Conservation (phyloP, 64 coral and sea anemone species). For the Montipora capricornis region DNA sequence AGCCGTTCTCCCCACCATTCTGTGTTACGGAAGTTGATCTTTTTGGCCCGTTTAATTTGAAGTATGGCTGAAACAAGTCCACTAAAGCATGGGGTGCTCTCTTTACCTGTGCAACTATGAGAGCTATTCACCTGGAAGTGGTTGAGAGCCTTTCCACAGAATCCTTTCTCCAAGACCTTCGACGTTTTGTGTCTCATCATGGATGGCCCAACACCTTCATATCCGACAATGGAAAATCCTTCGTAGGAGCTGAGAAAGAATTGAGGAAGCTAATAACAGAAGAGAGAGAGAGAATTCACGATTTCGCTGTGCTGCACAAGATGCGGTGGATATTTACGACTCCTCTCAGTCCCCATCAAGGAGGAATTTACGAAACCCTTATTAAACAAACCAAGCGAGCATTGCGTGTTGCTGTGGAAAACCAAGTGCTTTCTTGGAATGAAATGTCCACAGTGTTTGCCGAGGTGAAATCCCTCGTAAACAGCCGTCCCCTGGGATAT, state of each 20-base stretch:
- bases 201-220: background rate
- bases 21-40: background rate
- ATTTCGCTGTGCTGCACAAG: background rate
- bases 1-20: too few relatives aligned
- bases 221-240: background rate
- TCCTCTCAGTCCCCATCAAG: background rate
- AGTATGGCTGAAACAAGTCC: background rate
- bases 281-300: background rate
- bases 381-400: background rate
- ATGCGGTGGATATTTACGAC: background rate
- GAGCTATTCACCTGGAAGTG: background rate
- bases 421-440: background rate
- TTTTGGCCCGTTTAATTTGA: background rate
- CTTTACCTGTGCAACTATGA: background rate
- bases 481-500: background rate
- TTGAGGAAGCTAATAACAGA: background rate
- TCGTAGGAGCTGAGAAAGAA: background rate
- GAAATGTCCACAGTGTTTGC: background rate
- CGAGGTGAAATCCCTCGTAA: background rate
- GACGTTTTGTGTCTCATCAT: background rate
- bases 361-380: background rate
- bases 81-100: background rate
- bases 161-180: background rate
- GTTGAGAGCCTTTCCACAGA: background rate
- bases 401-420: background rate